Evolutionary conservation across 2,888 invertebrate species (phyloP), one percentile per base, ranked within the genome.

Genomic region (Scrobipalpa atriplicella): DNA sequence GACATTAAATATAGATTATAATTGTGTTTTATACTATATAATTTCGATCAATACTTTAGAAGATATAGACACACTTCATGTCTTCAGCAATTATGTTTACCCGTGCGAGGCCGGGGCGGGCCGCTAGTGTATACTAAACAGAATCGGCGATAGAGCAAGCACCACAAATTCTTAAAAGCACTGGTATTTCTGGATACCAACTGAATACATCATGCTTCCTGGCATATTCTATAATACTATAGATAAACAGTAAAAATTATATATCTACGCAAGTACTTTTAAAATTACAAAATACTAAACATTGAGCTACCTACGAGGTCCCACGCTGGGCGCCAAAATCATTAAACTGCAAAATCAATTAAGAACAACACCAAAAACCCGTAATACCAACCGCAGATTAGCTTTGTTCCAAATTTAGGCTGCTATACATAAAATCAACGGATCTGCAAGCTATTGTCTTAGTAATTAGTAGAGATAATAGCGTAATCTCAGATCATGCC

Each of bases 401-500:
- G 29, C 29, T 29, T 29, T 29, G 29, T 29, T 29, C 29, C 5
- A 29, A 29, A 2, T 19, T 52, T 52, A 52, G 18, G 19, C 8
- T 18, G 13, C 7, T 9, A 13, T 52, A 52, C 51, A 18, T 19
- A 52, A 52, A 18, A 16, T 9, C 16, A 16, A 0, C 58, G 16
- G 36, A n/a, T 38, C 38, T 38, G 29, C 9, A n/a, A 58, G 7
- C 66, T 41, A 66, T 63, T 66, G 66, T 66, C 56, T 52, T 47
- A 66, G 56, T 66, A 66, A 62, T 56, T 54, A 56, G 56, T 36
- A 43, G 56, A 38, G 5, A 56, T 66, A 66, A 63, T 62, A 58
- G 62, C 47, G 16, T 62, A 66, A 62, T 63, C 62, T 56, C n/a
- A 47, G 56, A 56, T 62, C 21, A 56, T 47, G 19, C 19, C 38